Conservation (phyloP, 2,888 invertebrate genomes). For the Pimpla rufipes region DNA sequence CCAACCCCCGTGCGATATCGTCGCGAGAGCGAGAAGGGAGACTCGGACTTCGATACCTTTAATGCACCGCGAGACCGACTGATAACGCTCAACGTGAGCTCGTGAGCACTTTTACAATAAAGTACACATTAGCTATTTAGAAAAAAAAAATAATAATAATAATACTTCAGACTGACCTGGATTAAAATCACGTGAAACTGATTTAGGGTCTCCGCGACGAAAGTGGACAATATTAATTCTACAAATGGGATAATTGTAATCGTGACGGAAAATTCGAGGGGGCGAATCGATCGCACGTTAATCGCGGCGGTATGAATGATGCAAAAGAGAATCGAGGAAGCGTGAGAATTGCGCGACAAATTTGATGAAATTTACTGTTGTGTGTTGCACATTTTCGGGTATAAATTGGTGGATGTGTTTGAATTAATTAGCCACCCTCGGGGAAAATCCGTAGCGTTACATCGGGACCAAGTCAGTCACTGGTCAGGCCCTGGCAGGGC, state of each 20-base stretch:
- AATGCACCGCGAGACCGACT: slow-evolving; percentile 23
- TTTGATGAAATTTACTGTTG: too few species aligned
- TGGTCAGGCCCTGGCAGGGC: too few species aligned
- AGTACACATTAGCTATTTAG: neutral
- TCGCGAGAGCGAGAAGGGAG: slow-evolving; percentile 22
- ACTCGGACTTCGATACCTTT: slow-evolving; percentile 26
- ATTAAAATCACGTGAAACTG: neutral
- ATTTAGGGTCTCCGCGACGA: neutral
- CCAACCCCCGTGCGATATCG: slow-evolving; percentile 36
- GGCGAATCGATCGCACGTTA: neutral
- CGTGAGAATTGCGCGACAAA: too few species aligned
- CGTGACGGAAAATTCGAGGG: neutral
- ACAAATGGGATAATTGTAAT: neutral
- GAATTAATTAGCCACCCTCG: too few species aligned
- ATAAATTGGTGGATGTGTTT: too few species aligned
- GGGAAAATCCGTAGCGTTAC: too few species aligned
- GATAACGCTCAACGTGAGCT: slow-evolving; percentile 16
- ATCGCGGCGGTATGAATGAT: too few species aligned
- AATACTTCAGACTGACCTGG: slow-evolving; percentile 4
- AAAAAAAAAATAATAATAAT: neutral
- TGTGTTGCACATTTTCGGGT: too few species aligned
- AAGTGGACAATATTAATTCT: neutral
- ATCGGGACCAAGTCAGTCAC: too few species aligned
- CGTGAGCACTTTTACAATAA: neutral
- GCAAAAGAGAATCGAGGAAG: too few species aligned